Percentiles rank a stretch among this genome's conserved stretches.
Conservation (phyloP, 1,140 invertebrate genomes). For the Marisa cornuarietis region DNA sequence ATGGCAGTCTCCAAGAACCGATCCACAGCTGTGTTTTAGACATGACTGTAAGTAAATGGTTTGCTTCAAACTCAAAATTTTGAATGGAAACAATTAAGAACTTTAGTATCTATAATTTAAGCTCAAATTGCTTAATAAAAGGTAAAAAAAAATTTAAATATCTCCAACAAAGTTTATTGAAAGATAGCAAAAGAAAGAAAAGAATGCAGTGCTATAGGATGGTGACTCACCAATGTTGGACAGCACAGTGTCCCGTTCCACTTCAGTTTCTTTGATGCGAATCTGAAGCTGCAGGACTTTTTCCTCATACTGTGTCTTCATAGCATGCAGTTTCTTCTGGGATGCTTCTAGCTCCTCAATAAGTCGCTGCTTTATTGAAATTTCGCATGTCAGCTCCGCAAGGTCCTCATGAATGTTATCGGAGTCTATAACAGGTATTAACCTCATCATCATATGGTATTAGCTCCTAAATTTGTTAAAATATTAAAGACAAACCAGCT, state of each 20-base stretch:
- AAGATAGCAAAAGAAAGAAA: neutral
- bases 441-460: no score
- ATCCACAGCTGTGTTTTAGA: no score
- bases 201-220: no score
- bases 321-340: conserved; percentile 82
- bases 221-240: conserved; percentile 66
- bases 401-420: conserved; percentile 74
- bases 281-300: conserved; percentile 89
- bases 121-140: no score
- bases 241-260: conserved; percentile 93
- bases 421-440: conserved; percentile 43
- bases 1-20: no score
- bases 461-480: no score
- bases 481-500: no score
- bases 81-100: no score
- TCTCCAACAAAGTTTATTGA: neutral
- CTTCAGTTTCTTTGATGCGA: conserved; percentile 88
- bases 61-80: no score
- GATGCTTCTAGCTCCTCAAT: conserved; percentile 93
- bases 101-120: no score
- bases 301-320: conserved; percentile 91
- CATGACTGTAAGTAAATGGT: no score
- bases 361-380: conserved; percentile 89
- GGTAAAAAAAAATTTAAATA: neutral
- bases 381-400: conserved; percentile 86